Evolutionary conservation across 2,888 invertebrate genomes (phyloP).

Genomic region (Netelia melanura): DNA sequence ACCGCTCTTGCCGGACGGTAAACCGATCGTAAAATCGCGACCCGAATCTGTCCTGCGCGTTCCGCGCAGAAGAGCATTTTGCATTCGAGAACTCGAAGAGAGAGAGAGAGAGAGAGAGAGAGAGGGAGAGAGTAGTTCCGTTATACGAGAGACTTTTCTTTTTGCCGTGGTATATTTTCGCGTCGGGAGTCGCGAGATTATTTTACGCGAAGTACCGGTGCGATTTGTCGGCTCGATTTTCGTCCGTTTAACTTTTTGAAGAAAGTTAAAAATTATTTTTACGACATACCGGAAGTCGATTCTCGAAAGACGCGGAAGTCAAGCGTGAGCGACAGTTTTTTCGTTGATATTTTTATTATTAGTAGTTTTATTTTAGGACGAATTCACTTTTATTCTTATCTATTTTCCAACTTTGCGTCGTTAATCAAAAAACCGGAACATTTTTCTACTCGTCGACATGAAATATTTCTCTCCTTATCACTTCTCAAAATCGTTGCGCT

Average conservation of each 20-base stretch:
- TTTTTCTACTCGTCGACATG: background rate
- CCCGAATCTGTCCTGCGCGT: slow-evolving; percentile 79
- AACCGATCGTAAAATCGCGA: slow-evolving; percentile 79
- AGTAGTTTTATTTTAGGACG: too few species aligned
- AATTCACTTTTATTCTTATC: background rate
- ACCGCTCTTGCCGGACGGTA: slow-evolving; percentile 64
- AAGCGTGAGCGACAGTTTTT: too few species aligned
- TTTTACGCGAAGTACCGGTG: background rate
- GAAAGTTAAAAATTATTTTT: background rate
- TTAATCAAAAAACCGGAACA: background rate
- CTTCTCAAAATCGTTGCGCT: background rate
- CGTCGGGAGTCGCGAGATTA: background rate
- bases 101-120: background rate
- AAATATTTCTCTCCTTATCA: background rate
- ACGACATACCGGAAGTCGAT: too few species aligned
- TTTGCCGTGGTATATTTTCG: background rate
- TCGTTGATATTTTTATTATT: background rate
- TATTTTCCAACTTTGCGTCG: background rate
- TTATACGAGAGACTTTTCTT: slow-evolving; percentile 1
- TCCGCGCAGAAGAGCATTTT: slow-evolving; percentile 57
- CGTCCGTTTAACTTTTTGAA: background rate
- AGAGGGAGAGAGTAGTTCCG: slow-evolving; percentile 8
- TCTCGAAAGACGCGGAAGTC: too few species aligned
- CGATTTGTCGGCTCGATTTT: slow-evolving; percentile 22
- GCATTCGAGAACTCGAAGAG: slow-evolving; percentile 42